Evolutionary conservation across 2,113 vertebrate genomes (phyloP).

Genomic region (Genyomyrus donnyi): DNA sequence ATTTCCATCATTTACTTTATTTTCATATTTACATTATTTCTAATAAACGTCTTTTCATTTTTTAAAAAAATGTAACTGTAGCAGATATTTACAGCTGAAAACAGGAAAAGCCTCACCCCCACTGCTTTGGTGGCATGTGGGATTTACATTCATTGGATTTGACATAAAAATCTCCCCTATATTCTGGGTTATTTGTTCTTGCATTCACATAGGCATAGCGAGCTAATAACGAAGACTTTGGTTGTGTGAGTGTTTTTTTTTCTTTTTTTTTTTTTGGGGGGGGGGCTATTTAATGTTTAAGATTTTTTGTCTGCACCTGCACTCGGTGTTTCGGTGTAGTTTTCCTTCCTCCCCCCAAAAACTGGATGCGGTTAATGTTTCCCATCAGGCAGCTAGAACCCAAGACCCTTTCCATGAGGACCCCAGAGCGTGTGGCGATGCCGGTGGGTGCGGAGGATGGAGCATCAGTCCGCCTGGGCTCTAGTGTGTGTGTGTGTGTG

Average conservation of each 20-base stretch:
- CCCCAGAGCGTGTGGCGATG: conserved; percentile 83
- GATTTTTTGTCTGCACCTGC: conserved; percentile 5
- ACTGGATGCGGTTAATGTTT: conserved; percentile 6
- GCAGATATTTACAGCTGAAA: not conserved
- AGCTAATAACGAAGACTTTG: not conserved
- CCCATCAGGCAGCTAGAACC: conserved; percentile 73
- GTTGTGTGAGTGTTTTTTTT: not conserved
- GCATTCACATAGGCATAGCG: not conserved
- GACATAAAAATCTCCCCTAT: not conserved
- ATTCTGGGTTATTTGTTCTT: not conserved
- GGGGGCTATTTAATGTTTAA: not conserved
- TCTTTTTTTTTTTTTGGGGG: too few species aligned
- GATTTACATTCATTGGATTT: not conserved
- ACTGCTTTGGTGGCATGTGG: too few species aligned
- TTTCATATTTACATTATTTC: not conserved
- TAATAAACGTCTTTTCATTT: not conserved
- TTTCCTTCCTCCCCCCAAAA: not conserved
- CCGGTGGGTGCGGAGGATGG: conserved; percentile 67
- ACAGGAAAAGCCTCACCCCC: not conserved
- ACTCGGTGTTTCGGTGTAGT: not conserved
- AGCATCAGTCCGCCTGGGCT: not conserved
- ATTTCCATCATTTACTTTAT: not conserved
- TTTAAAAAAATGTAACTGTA: not conserved
- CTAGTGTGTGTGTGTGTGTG: too few species aligned
- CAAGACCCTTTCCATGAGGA: conserved; percentile 93